Percentiles rank a stretch among this genome's conserved stretches.
phyloP scores from a whole-genome alignment of 2,888 invertebrate genomes.

The Lochmaea capreae region DNA sequence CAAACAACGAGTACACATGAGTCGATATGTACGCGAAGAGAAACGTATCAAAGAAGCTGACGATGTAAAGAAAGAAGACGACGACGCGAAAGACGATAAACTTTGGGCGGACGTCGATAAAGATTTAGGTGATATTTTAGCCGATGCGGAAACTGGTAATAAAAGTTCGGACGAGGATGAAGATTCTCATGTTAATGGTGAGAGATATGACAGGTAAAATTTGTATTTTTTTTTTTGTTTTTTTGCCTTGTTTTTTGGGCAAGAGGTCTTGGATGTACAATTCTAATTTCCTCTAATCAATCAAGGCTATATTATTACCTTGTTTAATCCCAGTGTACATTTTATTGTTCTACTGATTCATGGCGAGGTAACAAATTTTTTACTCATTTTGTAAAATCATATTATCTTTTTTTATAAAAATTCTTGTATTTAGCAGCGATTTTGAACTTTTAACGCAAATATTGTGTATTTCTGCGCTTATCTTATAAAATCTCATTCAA shows the following conservation, averaged over 20 bases:
- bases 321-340: conserved; percentile 29
- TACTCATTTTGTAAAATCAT: too few species aligned
- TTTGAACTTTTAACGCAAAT: too few species aligned
- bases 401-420: too few species aligned
- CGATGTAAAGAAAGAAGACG: conserved; percentile 50
- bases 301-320: conserved; percentile 20
- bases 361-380: conserved; percentile 28
- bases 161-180: conserved; percentile 77
- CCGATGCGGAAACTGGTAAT: conserved; percentile 72
- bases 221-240: neutral
- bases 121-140: conserved; percentile 80
- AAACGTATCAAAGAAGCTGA: conserved; percentile 72
- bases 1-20: conserved; percentile 79
- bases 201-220: conserved; percentile 63
- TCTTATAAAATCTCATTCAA: too few species aligned
- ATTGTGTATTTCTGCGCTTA: neutral
- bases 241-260: conserved; percentile 26
- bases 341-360: conserved; percentile 31
- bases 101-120: conserved; percentile 87
- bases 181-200: conserved; percentile 69
- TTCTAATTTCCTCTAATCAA: conserved; percentile 25
- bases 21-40: conserved; percentile 75
- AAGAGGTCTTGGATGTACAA: conserved; percentile 12
- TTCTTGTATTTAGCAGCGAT: too few species aligned
- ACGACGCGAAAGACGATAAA: conserved; percentile 71